phyloP scores from a whole-genome alignment of 2,113 vertebrate species.

The Neogale vison region DNA sequence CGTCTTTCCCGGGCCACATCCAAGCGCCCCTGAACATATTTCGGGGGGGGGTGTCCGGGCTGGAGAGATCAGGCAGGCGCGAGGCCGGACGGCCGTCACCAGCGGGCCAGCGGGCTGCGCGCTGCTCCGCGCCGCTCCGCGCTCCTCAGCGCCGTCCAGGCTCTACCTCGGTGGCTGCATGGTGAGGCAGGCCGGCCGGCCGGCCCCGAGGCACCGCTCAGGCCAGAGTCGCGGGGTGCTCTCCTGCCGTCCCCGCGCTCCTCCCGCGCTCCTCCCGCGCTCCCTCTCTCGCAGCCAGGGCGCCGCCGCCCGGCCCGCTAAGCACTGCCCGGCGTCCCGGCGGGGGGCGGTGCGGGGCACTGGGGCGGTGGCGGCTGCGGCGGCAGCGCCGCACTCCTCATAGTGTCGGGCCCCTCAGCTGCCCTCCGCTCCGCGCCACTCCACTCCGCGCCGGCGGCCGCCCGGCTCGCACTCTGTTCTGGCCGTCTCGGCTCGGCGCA shows the following conservation, averaged over 20 bases:
- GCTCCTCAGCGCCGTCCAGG: slow-evolving; percentile 73
- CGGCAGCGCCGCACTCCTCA: slow-evolving; percentile 72
- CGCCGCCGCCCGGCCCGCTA: slow-evolving; percentile 68
- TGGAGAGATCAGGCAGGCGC: slow-evolving; percentile 67
- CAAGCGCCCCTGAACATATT: slow-evolving; percentile 90
- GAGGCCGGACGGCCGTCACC: slow-evolving; percentile 69
- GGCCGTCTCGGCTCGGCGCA: slow-evolving; percentile 67
- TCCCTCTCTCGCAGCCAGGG: slow-evolving; percentile 48
- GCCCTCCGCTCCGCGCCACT: slow-evolving; percentile 50
- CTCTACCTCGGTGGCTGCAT: slow-evolving; percentile 82
- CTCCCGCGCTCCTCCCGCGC: slow-evolving; percentile 58
- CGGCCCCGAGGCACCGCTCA: slow-evolving; percentile 36
- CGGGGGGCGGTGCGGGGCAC: slow-evolving; percentile 70
- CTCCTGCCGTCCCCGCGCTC: slow-evolving; percentile 56
- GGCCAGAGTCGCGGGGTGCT: slow-evolving; percentile 66
- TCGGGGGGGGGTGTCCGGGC: slow-evolving; percentile 82
- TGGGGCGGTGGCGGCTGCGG: slow-evolving; percentile 68
- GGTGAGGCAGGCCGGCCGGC: slow-evolving; percentile 45
- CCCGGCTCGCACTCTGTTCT: slow-evolving; percentile 40
- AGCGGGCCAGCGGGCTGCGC: slow-evolving; percentile 42
- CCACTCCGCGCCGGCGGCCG: slow-evolving; percentile 16
- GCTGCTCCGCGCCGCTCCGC: slow-evolving; percentile 38
- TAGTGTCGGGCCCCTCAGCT: slow-evolving; percentile 69
- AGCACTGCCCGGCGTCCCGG: slow-evolving; percentile 64
- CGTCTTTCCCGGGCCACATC: slow-evolving; percentile 87